Evolutionary conservation across 2,888 invertebrate genomes (phyloP).

Genomic region (Macropis europaea): DNA sequence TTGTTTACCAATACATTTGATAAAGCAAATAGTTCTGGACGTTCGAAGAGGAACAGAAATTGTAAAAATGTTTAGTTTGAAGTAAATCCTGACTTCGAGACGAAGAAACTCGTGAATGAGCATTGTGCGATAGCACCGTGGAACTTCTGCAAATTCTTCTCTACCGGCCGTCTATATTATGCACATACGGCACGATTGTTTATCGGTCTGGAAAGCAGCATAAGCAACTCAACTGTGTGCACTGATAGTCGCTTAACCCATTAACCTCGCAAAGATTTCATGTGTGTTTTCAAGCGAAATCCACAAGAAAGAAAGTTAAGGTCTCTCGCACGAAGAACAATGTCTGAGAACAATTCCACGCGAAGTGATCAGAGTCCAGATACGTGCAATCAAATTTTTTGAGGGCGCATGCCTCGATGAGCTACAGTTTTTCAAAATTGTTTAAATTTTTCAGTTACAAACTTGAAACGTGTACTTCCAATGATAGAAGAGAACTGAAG

Average conservation of each 20-base stretch:
- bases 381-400: too few species aligned
- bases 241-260: slow-evolving; percentile 34
- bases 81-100: background rate
- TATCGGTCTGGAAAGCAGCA: slow-evolving; percentile 14
- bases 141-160: background rate
- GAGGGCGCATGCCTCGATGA: too few species aligned
- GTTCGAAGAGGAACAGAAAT: too few species aligned
- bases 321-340: background rate
- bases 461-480: too few species aligned
- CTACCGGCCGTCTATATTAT: background rate
- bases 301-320: background rate
- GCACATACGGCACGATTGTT: slow-evolving; percentile 7
- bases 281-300: background rate
- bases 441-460: too few species aligned
- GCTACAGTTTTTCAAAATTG: too few species aligned
- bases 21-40: too few species aligned
- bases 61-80: background rate
- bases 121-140: background rate
- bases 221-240: background rate
- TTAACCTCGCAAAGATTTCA: slow-evolving; percentile 14
- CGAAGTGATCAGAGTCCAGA: too few species aligned
- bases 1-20: too few species aligned
- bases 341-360: background rate
- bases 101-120: background rate
- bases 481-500: too few species aligned